Evolutionary conservation across 2,797 vertebrate genomes (phyloP), one percentile per base, ranked within the genome.

Genomic region (Phoebastria nigripes): DNA sequence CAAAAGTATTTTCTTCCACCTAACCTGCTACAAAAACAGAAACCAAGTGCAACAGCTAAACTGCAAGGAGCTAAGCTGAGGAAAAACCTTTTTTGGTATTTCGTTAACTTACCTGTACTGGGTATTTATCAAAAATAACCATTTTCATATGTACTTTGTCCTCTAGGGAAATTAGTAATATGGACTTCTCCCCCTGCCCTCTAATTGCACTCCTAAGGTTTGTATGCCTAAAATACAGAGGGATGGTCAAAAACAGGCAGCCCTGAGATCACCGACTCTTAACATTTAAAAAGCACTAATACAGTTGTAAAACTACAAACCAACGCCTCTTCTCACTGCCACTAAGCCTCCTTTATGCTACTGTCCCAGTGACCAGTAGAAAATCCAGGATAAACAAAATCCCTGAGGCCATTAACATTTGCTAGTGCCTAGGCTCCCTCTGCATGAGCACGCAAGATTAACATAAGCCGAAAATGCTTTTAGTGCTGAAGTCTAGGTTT

Each of bases 131-230:
- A 72, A 71, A 91, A 81, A 51, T 37, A 82, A 71, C 15, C 4
- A 22, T 46, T 72, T 87, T 72, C 47, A n/a, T 8, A 41, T 0
- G 7, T 28, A 70, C 22, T 78, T 42, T 21, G 22, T 47, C 20
- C 33, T 71, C 26, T 25, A 37, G 24, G 15, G 22, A 76, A 65
- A 59, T 31, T 6, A 65, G 5, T 24, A 44, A 14, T 8, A 49
- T 1, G 4, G 10, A 49, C 7, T 33, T 31, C 29, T 18, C 0
- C 1, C 15, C 12, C 8, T 14, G 2, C 16, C 24, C 12, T 67
- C 29, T 65, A 56, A 54, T 1, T 25, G 24, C 28, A 55, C 4
- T 62, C 16, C 28, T 59, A 44, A 52, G 2, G 15, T 69, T 51
- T 84, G 19, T 16, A 24, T n/a, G 19, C 18, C 29, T 67, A 59